Base-by-base conservation (phyloP, 2,888 invertebrate species). In the Metalampra italica region DNA sequence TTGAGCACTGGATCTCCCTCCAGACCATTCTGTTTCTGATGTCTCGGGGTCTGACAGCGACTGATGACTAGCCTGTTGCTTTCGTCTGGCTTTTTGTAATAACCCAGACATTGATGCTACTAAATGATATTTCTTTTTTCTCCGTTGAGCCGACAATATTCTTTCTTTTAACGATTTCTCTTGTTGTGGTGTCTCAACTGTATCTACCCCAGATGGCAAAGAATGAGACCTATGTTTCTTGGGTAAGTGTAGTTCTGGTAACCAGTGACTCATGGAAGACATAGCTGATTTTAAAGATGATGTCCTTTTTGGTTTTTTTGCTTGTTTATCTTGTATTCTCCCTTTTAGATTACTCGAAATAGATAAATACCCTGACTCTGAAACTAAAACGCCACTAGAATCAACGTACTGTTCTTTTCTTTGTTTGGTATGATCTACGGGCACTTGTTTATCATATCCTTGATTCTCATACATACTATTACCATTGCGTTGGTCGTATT, bases 61-160 rank as follows among this genome's bases (percentile, higher is more conserved):
- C 63, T 93, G 93, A 57, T 91, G 88, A 59, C 90, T 88, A 30
- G 89, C 82, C 67, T 90, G 90, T 30, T 91, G 91, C 78, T 92
- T 93, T 63, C 94, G 80, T 72, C 95, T 94, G 0, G 96, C 96
- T 84, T 96, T 96, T 75, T 96, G 95, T 60, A 97, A 84, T 54
- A 97, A 92, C 15, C 95, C 96, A 0, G 95, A 96, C 82, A 97
- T 94, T 0, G 96, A 96, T 0, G 95, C 93, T 0, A 96, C 95
- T 46, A 97, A 88, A 5, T 94, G 93, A 59, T 94, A 94, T 70
- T 95, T 95, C 75, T 95, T 95, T 82, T 95, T 95, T 67, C 94
- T 93, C 63, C 90, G 74, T 59, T 90, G 89, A 5, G 88, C 87
- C 11, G 85, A 84, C 51, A 88, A 59, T 56, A 88, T 79, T 64